Evolutionary conservation across 2,888 invertebrate genomes (phyloP), one percentile per base, ranked within the genome.

Genomic region (Volucella inanis): DNA sequence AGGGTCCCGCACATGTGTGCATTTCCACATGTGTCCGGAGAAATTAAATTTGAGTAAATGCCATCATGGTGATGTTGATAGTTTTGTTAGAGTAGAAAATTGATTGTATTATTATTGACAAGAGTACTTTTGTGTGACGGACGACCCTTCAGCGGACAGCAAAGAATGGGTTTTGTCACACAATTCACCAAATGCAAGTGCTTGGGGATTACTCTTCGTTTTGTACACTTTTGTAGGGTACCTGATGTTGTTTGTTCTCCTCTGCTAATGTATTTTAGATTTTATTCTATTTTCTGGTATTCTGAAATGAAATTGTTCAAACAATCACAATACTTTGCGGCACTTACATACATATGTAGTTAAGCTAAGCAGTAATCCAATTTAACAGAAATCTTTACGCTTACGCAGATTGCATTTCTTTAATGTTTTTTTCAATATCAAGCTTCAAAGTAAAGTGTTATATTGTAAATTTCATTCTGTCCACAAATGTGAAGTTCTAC

Each of bases 71-170:
- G 18, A 22, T 22, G 18, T 22, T 22, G 18, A 22, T 22, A 2
- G 18, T 22, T 22, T 22, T 11, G 10, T 41, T 12, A 47, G 39
- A 47, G 64, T 38, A 80, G 61, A 70, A 81, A 85, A 85, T 85
- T 81, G 85, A 85, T 85, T 85, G 64, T 67, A 31, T 38, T 75
- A 75, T 80, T 81, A 81, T 81, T 85, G 85, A 85, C 64, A 77
- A 55, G 38, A 77, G 57, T 45, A 45, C 18, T 38, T 70, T 70
- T 79, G 57, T 79, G 55, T 75, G 75, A 67, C 79, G 15, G 79
- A 54, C 61, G 74, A 81, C 84, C 84, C 76, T 80, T 71, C 49
- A 76, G 50, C 57, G 80, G 80, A 76, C 1, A 31, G 31, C 81
- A 81, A 52, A 77, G 76, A 85, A 76, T 72, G 57, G 71, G 67